Percentiles rank a stretch among this genome's conserved stretches.
These are phyloP conservation scores for Diarsia brunnea DNA, from an alignment of 2,888 invertebrate genomes.

Conservation along the genomic window DNA sequence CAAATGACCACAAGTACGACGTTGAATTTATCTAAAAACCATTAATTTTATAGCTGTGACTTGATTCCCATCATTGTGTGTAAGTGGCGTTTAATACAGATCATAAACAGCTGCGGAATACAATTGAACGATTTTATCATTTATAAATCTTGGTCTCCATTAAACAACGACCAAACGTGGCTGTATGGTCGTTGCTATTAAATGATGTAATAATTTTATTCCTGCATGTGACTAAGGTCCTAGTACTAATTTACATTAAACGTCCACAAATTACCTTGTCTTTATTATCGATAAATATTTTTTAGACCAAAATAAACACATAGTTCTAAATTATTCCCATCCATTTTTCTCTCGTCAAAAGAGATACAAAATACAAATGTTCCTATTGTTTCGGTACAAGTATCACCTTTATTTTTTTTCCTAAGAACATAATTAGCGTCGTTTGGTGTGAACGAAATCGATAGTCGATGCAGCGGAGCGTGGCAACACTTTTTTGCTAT, in stretches of 20 bases:
- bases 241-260: conserved; percentile 9
- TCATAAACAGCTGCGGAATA: conserved; percentile 28
- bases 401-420: conserved; percentile 42
- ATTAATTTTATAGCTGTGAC: conserved; percentile 1
- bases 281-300: conserved; percentile 22
- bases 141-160: background rate
- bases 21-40: conserved; percentile 22
- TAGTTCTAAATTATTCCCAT: conserved; percentile 16
- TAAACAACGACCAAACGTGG: too few relatives aligned
- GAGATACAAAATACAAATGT: conserved; percentile 27
- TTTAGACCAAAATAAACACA: conserved; percentile 17
- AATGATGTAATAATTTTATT: conserved; percentile 9
- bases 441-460: conserved; percentile 79
- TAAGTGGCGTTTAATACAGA: conserved; percentile 10
- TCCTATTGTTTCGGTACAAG: conserved; percentile 48
- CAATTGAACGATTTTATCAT: conserved; percentile 5
- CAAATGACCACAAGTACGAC: background rate
- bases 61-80: conserved; percentile 33
- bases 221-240: background rate
- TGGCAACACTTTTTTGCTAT: conserved; percentile 78
- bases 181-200: too few relatives aligned
- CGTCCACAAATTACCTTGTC: conserved; percentile 13
- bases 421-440: conserved; percentile 60
- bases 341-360: conserved; percentile 39
- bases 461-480: conserved; percentile 82